Conservation (phyloP, 1,140 invertebrate genomes). For the Eueides isabella region DNA sequence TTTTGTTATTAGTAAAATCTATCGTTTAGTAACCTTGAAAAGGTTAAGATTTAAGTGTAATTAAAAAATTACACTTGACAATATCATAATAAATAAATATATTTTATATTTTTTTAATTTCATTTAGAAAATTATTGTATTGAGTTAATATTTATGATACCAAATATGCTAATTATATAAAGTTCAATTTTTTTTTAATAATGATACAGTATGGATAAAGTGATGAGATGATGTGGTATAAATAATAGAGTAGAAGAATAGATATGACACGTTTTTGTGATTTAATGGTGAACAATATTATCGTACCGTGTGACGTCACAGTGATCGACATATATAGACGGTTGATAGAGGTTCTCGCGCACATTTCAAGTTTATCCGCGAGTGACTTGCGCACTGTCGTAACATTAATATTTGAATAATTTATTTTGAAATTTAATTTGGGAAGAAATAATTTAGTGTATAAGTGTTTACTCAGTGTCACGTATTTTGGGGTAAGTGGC, state of each 20-base stretch:
- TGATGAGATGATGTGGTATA: not conserved
- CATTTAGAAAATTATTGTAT: too few relatives aligned
- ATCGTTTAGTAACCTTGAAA: too few relatives aligned
- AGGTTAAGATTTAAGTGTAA: too few relatives aligned
- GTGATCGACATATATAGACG: constrained; percentile 59
- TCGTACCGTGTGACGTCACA: constrained; percentile 57
- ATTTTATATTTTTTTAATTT: too few relatives aligned
- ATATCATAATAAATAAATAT: too few relatives aligned
- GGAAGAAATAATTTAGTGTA: not conserved
- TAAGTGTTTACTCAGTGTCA: not conserved
- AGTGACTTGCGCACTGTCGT: constrained; percentile 53
- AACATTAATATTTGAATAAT: not conserved
- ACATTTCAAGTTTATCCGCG: constrained; percentile 56
- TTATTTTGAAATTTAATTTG: not conserved
- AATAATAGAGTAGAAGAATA: constrained; percentile 12
- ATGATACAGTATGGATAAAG: not conserved
- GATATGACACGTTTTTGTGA: constrained; percentile 35
- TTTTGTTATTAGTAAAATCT: too few relatives aligned
- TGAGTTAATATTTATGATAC: too few relatives aligned
- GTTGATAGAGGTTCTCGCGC: constrained; percentile 58
- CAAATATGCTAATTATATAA: too few relatives aligned
- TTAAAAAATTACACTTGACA: too few relatives aligned
- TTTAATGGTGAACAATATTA: constrained; percentile 29
- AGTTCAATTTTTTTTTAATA: not conserved
- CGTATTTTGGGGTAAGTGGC: not conserved